Evolutionary conservation across 1,140 invertebrate species (phyloP), one percentile per base, ranked within the genome.

Genomic region (Matsumurasca onukii): DNA sequence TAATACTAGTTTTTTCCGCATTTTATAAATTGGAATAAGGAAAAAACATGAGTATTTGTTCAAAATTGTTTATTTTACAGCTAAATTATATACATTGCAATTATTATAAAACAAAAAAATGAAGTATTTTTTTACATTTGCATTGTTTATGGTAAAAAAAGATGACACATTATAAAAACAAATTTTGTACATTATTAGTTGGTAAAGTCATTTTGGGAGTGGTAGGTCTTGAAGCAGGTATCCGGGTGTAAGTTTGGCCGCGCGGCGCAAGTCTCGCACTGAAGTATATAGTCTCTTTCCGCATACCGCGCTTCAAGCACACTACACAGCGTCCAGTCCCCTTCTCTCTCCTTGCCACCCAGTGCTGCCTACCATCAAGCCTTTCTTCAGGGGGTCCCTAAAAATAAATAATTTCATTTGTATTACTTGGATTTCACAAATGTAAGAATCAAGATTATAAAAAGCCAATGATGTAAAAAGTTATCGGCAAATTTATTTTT

Each of bases 91-190:
- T n/a, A n/a, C n/a, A n/a, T n/a, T n/a, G n/a, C n/a, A n/a, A n/a
- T n/a, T n/a, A n/a, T n/a, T n/a, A n/a, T n/a, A 45, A 45, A 45
- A 17, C 34, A 45, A 45, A 45, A 45, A 45, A 45, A 45, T 45
- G 34, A 17, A 45, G 34, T 12, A 9, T 12, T 9, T 45, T 45
- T 45, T 45, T 9, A 12, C 17, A 12, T 45, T 45, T 45, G 9
- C 17, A 17, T 45, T 45, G 17, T 12, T 12, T 45, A 12, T 45
- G 17, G 9, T 45, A 17, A 12, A 9, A 45, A 45, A 45, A 45
- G 9, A 12, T 12, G 34, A 9, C 17, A 45, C 17, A 17, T 45
- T 45, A 9, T 45, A 12, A 45, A 45, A 17, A 17, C 9, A 45
- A n/a, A n/a, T n/a, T n/a, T n/a, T n/a, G n/a, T n/a, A n/a, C n/a